phyloP scores from a whole-genome alignment of 2,888 invertebrate genomes.

The Incurvaria masculella region DNA sequence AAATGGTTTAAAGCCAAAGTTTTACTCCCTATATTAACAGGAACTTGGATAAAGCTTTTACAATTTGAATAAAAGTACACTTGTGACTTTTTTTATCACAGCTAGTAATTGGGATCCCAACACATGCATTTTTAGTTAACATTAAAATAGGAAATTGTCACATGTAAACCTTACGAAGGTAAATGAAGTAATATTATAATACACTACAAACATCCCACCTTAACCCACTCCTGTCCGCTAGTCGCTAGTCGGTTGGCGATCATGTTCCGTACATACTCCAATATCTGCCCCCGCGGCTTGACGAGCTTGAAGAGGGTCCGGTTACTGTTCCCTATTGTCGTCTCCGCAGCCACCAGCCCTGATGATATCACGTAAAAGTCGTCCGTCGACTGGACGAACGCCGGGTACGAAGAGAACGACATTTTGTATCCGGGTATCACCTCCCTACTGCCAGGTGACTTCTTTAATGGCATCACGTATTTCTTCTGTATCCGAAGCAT shows the following conservation, averaged over 20 bases:
- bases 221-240: slow-evolving; percentile 57
- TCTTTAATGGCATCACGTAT: slow-evolving; percentile 55
- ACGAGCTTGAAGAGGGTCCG: slow-evolving; percentile 53
- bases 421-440: slow-evolving; percentile 55
- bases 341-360: slow-evolving; percentile 61
- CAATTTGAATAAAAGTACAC: too few species aligned
- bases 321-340: slow-evolving; percentile 68
- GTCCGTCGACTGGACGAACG: slow-evolving; percentile 55
- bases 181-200: too few species aligned
- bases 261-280: slow-evolving; percentile 63
- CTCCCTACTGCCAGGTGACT: slow-evolving; percentile 20
- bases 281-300: slow-evolving; percentile 44
- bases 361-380: slow-evolving; percentile 62
- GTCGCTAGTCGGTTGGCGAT: slow-evolving; percentile 63
- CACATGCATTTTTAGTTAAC: too few species aligned
- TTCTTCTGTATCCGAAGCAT: slow-evolving; percentile 68
- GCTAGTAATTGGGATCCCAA: too few species aligned
- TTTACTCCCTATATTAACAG: too few species aligned
- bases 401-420: slow-evolving; percentile 64
- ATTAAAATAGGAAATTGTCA: too few species aligned
- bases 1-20: too few species aligned
- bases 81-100: too few species aligned
- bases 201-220: too few species aligned
- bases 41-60: too few species aligned
- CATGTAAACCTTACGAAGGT: too few species aligned